phyloP scores from a whole-genome alignment of 2,797 vertebrate genomes.

The Morelia viridis region DNA sequence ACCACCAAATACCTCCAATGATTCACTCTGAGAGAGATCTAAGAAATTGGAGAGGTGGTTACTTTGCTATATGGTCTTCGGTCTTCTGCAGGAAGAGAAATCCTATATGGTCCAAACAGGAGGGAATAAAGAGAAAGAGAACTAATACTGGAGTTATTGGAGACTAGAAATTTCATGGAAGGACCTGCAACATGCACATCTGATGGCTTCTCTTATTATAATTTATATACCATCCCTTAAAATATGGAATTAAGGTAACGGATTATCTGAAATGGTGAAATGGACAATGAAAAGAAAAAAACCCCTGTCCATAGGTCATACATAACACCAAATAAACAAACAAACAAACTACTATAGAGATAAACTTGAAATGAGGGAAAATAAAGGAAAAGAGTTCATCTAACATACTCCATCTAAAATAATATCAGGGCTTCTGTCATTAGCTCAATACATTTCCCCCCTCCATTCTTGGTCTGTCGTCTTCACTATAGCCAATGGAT shows the following conservation, averaged over 20 bases:
- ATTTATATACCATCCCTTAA: conserved; percentile 31
- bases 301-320: conserved; percentile 51
- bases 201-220: conserved; percentile 24
- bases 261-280: conserved; percentile 51
- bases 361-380: conserved; percentile 51
- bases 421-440: not conserved
- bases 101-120: not conserved
- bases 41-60: conserved; percentile 54
- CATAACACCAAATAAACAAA: conserved; percentile 30
- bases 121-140: not conserved
- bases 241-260: conserved; percentile 31
- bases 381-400: conserved; percentile 15
- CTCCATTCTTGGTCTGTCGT: not conserved
- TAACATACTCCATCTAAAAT: conserved; percentile 17
- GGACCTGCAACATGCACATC: no score
- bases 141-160: no score
- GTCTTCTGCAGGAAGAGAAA: conserved; percentile 37
- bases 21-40: conserved; percentile 99
- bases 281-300: conserved; percentile 38
- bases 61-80: not conserved
- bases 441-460: not conserved
- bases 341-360: conserved; percentile 32
- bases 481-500: not conserved
- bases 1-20: conserved; percentile 99
- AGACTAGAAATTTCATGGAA: not conserved